phyloP scores from a whole-genome alignment of 2,797 vertebrate genomes.

The Peromyscus attwateri region DNA sequence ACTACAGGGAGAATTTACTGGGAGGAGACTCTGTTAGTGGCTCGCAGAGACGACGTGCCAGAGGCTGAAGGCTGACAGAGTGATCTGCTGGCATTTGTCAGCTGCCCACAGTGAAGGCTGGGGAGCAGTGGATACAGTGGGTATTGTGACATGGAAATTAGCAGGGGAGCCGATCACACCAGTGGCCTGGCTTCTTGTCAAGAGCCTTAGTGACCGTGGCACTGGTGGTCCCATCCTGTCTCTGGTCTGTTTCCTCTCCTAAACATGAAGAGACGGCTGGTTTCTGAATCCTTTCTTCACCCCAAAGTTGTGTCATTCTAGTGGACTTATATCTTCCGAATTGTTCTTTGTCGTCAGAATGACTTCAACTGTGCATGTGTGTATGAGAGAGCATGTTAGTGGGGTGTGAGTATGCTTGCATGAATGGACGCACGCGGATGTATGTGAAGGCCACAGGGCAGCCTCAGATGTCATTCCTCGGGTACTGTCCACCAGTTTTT shows the following conservation, averaged over 20 bases:
- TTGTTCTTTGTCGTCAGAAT: not conserved
- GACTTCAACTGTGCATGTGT: not conserved
- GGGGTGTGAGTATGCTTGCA: not conserved
- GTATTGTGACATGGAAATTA: not conserved
- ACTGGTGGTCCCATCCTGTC: not conserved
- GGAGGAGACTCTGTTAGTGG: not conserved
- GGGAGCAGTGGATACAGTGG: not conserved
- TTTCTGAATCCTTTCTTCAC: not conserved
- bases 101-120: not conserved
- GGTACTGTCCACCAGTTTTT: not conserved
- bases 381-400: not conserved
- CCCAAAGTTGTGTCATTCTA: not conserved
- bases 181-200: not conserved
- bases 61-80: not conserved
- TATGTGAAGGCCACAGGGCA: not conserved
- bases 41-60: not conserved
- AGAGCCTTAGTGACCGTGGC: not conserved
- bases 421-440: not conserved
- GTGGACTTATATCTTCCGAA: not conserved
- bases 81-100: not conserved
- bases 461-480: not conserved
- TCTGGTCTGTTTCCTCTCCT: conserved; percentile 45
- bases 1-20: conserved; percentile 20
- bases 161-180: not conserved
- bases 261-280: not conserved